Evolutionary conservation across 2,888 invertebrate species (phyloP).

Genomic region (Papilio gigon): DNA sequence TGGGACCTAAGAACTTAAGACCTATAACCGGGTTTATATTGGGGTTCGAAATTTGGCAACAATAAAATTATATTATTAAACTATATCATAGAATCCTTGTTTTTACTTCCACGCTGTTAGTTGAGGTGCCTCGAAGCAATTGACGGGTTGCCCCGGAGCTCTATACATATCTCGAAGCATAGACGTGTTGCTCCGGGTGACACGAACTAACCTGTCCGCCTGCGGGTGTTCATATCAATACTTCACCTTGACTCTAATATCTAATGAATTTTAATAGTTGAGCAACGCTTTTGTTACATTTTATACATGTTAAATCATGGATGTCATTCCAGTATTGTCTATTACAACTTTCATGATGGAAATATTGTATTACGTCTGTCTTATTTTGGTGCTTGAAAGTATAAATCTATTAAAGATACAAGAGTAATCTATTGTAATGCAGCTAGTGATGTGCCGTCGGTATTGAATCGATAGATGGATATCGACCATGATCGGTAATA

Average conservation of each 20-base stretch:
- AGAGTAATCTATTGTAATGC: conserved; percentile 33
- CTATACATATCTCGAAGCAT: neutral
- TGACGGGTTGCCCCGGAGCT: neutral
- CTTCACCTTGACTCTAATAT: conserved; percentile 2
- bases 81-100: neutral
- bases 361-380: neutral
- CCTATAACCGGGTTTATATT: neutral
- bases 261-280: neutral
- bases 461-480: conserved; percentile 54
- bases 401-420: conserved; percentile 31
- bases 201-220: conserved; percentile 4
- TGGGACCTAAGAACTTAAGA: neutral
- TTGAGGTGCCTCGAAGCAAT: neutral
- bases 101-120: neutral
- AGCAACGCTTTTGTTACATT: conserved; percentile 4
- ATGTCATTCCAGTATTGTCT: neutral
- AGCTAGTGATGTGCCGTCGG: conserved; percentile 35
- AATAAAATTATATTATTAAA: neutral
- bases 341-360: neutral
- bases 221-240: conserved; percentile 13
- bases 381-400: conserved; percentile 6
- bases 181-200: conserved; percentile 26
- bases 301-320: neutral
- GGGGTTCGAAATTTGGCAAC: no score
- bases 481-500: conserved; percentile 52